phyloP scores from a whole-genome alignment of 2,888 invertebrate species.

The Ormyrus rosae region DNA sequence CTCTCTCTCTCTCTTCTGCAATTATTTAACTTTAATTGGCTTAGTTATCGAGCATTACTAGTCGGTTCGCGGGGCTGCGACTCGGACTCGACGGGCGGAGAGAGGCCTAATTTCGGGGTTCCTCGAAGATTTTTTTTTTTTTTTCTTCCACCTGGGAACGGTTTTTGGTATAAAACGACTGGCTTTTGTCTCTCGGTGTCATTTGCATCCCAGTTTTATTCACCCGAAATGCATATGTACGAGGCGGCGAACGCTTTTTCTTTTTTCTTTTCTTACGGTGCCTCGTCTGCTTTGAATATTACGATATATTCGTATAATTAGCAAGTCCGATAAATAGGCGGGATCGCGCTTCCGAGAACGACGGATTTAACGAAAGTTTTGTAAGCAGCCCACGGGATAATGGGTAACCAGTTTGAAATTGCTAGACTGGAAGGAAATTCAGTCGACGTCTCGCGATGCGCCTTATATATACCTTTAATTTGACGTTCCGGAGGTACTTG shows the following conservation, averaged over 20 bases:
- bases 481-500: not conserved
- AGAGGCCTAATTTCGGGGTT: no score
- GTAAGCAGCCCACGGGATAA: not conserved
- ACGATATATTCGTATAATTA: not conserved
- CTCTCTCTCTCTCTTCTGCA: no score
- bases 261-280: not conserved
- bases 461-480: not conserved
- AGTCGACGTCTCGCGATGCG: not conserved
- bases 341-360: no score
- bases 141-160: not conserved
- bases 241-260: not conserved
- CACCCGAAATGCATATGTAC: constrained; percentile 3
- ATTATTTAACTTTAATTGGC: no score
- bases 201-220: constrained; percentile 11
- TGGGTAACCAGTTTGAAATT: constrained; percentile 31
- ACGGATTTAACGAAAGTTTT: no score
- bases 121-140: no score
- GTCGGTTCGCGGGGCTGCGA: no score
- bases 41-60: no score
- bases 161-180: not conserved
- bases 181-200: not conserved
- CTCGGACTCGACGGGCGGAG: no score
- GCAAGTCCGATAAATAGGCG: not conserved
- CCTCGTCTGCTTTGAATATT: not conserved
- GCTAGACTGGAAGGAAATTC: constrained; percentile 22